Evolutionary conservation across 2,113 vertebrate species (phyloP).

Genomic region (Carlito syrichta): DNA sequence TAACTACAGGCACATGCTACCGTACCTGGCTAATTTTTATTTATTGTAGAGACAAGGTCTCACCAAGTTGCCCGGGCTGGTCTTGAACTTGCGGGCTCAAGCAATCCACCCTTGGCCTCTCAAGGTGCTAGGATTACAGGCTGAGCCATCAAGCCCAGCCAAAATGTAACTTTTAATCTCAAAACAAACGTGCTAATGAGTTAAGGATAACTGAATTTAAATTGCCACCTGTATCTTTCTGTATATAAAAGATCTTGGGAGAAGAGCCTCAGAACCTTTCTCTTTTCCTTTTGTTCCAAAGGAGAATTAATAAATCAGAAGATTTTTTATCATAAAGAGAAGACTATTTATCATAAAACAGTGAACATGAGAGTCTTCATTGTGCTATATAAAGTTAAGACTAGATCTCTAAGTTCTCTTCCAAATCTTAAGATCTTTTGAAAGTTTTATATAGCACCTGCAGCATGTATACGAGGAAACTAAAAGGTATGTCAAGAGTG

Average conservation of each 20-base stretch:
- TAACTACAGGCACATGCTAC: too few species aligned
- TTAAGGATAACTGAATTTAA: not conserved
- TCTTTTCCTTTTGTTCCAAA: not conserved
- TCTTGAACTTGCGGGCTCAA: too few species aligned
- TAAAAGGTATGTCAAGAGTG: not conserved
- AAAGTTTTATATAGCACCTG: not conserved
- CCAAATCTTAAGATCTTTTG: constrained; percentile 18
- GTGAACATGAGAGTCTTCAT: constrained; percentile 22
- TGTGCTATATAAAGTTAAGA: not conserved
- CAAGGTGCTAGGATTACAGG: too few species aligned
- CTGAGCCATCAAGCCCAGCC: too few species aligned
- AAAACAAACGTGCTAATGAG: not conserved
- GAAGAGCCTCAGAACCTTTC: not conserved
- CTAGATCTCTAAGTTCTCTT: not conserved
- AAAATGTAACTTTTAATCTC: constrained; percentile 21
- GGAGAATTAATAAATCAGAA: not conserved
- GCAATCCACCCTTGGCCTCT: too few species aligned
- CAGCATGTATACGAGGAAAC: not conserved
- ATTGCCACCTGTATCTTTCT: not conserved
- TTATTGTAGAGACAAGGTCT: too few species aligned
- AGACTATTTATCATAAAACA: too few species aligned
- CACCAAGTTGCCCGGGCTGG: too few species aligned
- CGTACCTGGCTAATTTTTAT: too few species aligned
- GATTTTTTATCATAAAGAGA: constrained; percentile 9
- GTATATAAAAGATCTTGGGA: not conserved